Evolutionary conservation across 1,140 invertebrate species (phyloP).

Genomic region (Heliconius eleuchia): DNA sequence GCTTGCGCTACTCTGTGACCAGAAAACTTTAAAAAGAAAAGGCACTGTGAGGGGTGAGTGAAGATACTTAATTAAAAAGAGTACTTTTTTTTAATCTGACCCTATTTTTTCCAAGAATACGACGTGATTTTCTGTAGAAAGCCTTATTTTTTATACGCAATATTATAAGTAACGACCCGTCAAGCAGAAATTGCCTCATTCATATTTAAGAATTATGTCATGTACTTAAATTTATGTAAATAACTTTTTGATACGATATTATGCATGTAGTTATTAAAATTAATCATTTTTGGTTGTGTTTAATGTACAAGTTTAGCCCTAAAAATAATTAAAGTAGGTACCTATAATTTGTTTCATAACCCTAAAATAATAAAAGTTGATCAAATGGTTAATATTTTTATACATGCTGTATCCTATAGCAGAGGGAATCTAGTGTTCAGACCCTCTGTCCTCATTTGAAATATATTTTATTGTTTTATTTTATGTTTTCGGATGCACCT

Average conservation of each 20-base stretch:
- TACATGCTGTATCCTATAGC: too few species aligned
- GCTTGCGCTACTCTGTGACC: conserved; percentile 58
- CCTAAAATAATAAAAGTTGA: too few species aligned
- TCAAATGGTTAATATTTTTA: too few species aligned
- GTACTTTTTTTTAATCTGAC: conserved; percentile 9
- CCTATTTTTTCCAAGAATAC: conserved; percentile 4
- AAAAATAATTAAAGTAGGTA: too few species aligned
- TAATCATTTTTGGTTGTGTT: too few species aligned
- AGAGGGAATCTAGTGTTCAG: too few species aligned
- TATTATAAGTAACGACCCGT: conserved; percentile 2
- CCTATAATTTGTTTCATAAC: too few species aligned
- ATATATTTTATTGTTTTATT: too few species aligned
- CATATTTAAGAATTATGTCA: not conserved
- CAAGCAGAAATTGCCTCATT: not conserved
- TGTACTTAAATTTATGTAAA: not conserved
- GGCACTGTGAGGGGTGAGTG: conserved; percentile 35
- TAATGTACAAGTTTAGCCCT: too few species aligned
- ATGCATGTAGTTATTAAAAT: not conserved
- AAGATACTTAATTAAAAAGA: conserved; percentile 23
- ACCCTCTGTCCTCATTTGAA: too few species aligned
- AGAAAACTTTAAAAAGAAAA: conserved; percentile 43
- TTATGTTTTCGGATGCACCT: too few species aligned
- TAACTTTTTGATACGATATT: not conserved
- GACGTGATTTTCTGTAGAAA: conserved; percentile 1
- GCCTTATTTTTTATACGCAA: not conserved